phyloP scores from a whole-genome alignment of 1,140 invertebrate genomes.

The Drosophila quadrilineata region DNA sequence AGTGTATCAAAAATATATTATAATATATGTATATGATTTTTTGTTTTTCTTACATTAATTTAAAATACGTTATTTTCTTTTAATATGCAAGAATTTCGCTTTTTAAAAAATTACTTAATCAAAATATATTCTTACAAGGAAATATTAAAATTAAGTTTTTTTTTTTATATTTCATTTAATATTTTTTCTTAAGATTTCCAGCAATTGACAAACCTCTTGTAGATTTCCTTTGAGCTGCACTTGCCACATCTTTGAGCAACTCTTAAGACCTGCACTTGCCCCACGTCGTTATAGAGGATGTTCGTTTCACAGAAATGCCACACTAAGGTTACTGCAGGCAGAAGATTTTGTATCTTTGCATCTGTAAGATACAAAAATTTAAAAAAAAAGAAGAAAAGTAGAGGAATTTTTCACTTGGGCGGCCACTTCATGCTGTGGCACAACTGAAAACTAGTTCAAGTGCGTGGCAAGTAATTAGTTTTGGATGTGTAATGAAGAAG shows the following conservation, averaged over 20 bases:
- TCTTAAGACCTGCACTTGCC: neutral
- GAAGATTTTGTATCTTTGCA: conserved; percentile 1
- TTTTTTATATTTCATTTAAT: too few relatives aligned
- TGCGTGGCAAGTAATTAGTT: conserved; percentile 67
- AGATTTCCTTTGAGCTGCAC: neutral
- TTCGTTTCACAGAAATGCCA: conserved; percentile 7
- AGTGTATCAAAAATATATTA: too few relatives aligned
- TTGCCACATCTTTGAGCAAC: neutral
- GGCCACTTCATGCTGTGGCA: conserved; percentile 19
- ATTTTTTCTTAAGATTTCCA: too few relatives aligned
- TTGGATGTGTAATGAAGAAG: conserved; percentile 8
- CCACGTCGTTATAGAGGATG: neutral
- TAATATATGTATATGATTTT: too few relatives aligned
- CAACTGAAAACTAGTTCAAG: conserved; percentile 62
- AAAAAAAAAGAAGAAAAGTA: too few relatives aligned
- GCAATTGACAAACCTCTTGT: too few relatives aligned
- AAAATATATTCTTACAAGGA: too few relatives aligned
- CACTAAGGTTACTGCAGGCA: conserved; percentile 9
- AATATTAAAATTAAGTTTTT: too few relatives aligned
- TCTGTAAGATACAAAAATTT: conserved; percentile 30
- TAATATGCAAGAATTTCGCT: too few relatives aligned
- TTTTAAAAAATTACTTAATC: too few relatives aligned
- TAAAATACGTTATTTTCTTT: too few relatives aligned
- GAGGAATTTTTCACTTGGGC: conserved; percentile 2
- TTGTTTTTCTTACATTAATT: too few relatives aligned